Base-by-base conservation (phyloP, 2,888 invertebrate species). In the Chrysina gloriosa region DNA sequence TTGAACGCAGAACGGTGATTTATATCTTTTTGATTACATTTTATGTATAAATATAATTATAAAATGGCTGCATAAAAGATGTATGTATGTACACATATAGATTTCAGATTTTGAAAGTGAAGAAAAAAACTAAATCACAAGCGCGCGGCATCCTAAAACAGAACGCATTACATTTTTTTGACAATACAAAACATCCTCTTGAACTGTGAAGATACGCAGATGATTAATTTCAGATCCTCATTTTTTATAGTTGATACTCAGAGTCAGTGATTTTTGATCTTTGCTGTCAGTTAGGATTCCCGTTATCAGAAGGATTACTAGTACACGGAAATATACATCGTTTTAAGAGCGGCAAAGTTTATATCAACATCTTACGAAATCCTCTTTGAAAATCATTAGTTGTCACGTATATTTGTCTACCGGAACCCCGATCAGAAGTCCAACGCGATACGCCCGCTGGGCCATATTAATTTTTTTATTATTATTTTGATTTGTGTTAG, bases 331-430 rank as follows among this genome's bases (percentile, higher is more conserved):
- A 56, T 56, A 21, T 39, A 39, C 23, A 23, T 56, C 11, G 39
- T 56, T 34, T 36, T 56, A 56, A 23, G 39, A 23, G 56, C 39
- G 56, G 23, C 56, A 56, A 56, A 56, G 56, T 56, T 56, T 56
- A 56, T 11, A 39, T 56, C 56, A 56, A 56, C 39, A 56, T 21
- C 11, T 56, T 56, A 36, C 25, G 56, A 36, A 56, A 56, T 39
- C 39, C 31, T 36, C 16, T 52, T 52, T 29, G 29, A 52, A 36
- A 56, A 39, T 29, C 25, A 11, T 3, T 56, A 39, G 39, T 23
- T 23, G 36, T 56, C 56, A 56, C 56, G 56, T 56, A 56, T n/a
- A 19, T 25, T n/a, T 42, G 11, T 39, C 6, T 39, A 23, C 4
- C 19, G 31, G 39, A 56, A 52, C 29, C 29, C 27, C 16, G 2